These are phyloP conservation scores for Pachliopta kotzebuea DNA, from an alignment of 2,888 invertebrate genomes.

Conservation along the genomic window DNA sequence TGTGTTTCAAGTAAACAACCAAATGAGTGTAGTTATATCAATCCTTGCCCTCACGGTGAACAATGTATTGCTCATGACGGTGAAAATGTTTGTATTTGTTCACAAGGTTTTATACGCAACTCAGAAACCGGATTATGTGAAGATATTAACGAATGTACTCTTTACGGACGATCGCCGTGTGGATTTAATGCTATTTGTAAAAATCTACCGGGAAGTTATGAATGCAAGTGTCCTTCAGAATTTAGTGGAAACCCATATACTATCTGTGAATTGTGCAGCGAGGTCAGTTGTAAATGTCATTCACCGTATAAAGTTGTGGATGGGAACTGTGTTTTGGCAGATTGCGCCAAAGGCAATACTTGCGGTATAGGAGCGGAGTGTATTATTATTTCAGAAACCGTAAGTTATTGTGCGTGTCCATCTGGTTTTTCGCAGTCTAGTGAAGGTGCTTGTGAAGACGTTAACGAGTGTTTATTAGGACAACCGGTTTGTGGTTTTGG, in stretches of 20 bases:
- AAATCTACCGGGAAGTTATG: slow-evolving; percentile 95
- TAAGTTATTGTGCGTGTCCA: slow-evolving; percentile 96
- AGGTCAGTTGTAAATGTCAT: slow-evolving; percentile 92
- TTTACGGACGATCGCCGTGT: slow-evolving; percentile 89
- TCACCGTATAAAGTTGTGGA: slow-evolving; percentile 92
- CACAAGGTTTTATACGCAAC: slow-evolving; percentile 91
- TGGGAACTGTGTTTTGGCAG: slow-evolving; percentile 91
- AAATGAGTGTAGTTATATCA: slow-evolving; percentile 85
- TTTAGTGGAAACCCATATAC: slow-evolving; percentile 95
- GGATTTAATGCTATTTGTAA: slow-evolving; percentile 94
- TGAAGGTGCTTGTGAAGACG: slow-evolving; percentile 92
- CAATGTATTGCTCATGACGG: slow-evolving; percentile 91
- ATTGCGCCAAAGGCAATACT: slow-evolving; percentile 89
- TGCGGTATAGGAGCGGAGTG: slow-evolving; percentile 95
- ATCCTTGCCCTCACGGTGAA: slow-evolving; percentile 91
- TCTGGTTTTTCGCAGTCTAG: slow-evolving; percentile 88
- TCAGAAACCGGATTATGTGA: slow-evolving; percentile 87
- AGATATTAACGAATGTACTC: slow-evolving; percentile 92
- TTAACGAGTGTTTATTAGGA: slow-evolving; percentile 90
- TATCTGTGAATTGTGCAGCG: slow-evolving; percentile 91
- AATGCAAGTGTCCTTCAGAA: slow-evolving; percentile 93
- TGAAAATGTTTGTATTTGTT: slow-evolving; percentile 93
- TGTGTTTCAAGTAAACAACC: slow-evolving; percentile 84
- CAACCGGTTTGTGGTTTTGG: slow-evolving; percentile 91
- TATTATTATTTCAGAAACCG: slow-evolving; percentile 92